Conservation (phyloP, 2,113 vertebrate species). For the Synodontis membranacea region DNA sequence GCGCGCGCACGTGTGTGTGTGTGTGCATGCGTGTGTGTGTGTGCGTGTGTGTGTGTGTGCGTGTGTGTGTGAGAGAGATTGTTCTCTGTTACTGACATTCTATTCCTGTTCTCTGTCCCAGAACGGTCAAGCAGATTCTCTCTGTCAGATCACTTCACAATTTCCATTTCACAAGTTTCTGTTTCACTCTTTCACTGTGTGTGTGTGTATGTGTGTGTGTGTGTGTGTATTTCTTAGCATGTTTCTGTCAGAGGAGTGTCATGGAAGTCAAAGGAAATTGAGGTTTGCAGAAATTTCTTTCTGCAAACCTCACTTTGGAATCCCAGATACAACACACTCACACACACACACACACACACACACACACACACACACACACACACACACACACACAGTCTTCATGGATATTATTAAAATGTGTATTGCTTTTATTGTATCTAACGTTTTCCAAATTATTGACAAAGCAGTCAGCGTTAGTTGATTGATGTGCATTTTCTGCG, state of each 20-base stretch:
- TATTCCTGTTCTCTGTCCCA: slow-evolving; percentile 30
- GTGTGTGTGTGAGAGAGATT: slow-evolving; percentile 1
- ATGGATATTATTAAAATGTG: too few relatives aligned
- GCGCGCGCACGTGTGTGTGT: not conserved
- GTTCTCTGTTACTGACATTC: not conserved
- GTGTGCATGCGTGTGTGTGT: slow-evolving; percentile 21
- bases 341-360: too few relatives aligned
- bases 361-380: too few relatives aligned
- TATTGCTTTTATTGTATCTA: too few relatives aligned
- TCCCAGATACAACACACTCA: too few relatives aligned
- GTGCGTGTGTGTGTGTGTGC: slow-evolving; percentile 24
- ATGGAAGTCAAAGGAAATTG: too few relatives aligned
- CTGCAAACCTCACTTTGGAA: too few relatives aligned
- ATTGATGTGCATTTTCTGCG: too few relatives aligned
- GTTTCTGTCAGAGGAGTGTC: not conserved
- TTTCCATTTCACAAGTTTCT: not conserved
- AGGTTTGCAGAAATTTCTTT: too few relatives aligned
- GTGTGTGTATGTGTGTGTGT: not conserved
- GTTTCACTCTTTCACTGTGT: not conserved
- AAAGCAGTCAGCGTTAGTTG: too few relatives aligned
- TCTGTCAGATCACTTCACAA: slow-evolving; percentile 29
- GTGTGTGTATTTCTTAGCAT: not conserved
- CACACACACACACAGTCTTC: too few relatives aligned
- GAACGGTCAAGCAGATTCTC: slow-evolving; percentile 40
- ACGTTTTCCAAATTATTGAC: too few relatives aligned